These are phyloP conservation scores for Trichonephila inaurata DNA, from an alignment of 1,140 invertebrate species.

Conservation along the genomic window DNA sequence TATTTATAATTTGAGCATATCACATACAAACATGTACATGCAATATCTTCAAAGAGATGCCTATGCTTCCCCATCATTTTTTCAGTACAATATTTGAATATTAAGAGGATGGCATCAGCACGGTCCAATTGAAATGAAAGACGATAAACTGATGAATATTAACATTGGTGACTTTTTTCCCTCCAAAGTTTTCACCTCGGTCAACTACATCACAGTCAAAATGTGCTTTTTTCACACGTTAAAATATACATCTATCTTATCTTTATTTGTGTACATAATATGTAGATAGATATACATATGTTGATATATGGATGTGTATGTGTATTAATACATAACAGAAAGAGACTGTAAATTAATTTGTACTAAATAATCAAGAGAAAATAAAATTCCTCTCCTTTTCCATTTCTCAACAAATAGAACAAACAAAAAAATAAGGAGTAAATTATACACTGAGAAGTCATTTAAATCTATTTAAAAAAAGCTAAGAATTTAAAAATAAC, in stretches of 20 bases:
- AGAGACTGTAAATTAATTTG: slow-evolving; percentile 63
- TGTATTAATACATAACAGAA: neutral
- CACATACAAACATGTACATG: slow-evolving; percentile 68
- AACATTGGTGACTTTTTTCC: slow-evolving; percentile 53
- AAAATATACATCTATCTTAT: slow-evolving; percentile 75
- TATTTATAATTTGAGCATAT: slow-evolving; percentile 75
- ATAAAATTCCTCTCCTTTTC: neutral
- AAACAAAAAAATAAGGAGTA: neutral
- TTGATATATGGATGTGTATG: slow-evolving; percentile 35
- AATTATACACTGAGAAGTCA: neutral
- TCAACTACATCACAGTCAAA: slow-evolving; percentile 74
- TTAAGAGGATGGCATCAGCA: slow-evolving; percentile 44
- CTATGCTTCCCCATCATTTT: slow-evolving; percentile 14
- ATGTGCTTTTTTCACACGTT: slow-evolving; percentile 67
- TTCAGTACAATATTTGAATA: slow-evolving; percentile 49
- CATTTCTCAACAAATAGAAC: neutral
- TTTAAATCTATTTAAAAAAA: neutral
- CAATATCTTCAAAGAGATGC: slow-evolving; percentile 61
- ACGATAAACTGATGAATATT: slow-evolving; percentile 60
- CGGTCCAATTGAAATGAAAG: slow-evolving; percentile 59
- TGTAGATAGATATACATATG: slow-evolving; percentile 65
- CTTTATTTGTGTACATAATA: slow-evolving; percentile 47
- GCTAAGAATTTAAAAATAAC: neutral
- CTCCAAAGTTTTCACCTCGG: slow-evolving; percentile 46
- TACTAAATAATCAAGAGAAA: neutral